A percentile compares a stretch with the other conserved stretches of the same genome.
These are phyloP conservation scores for Propithecus deckenii DNA, from an alignment of 2,797 vertebrate genomes.

Conservation along the genomic window DNA sequence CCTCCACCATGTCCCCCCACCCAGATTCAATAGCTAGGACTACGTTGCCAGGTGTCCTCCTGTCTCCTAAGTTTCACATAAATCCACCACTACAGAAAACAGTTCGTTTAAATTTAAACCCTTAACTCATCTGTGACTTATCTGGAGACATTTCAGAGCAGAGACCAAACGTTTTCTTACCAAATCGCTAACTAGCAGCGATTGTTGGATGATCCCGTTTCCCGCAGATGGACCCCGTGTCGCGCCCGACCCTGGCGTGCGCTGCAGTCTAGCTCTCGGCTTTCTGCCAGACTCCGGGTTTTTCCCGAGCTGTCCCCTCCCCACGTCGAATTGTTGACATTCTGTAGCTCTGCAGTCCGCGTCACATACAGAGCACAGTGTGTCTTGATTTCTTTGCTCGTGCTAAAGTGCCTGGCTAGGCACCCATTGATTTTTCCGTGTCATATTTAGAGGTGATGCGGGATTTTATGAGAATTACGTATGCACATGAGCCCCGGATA, in stretches of 20 bases:
- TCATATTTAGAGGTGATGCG: neutral
- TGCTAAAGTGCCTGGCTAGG: neutral
- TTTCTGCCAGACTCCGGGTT: neutral
- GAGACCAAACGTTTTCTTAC: neutral
- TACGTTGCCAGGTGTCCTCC: neutral
- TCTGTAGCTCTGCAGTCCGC: no score
- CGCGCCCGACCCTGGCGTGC: rapidly evolving
- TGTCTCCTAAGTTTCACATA: neutral
- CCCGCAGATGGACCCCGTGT: neutral
- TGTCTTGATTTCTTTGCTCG: neutral
- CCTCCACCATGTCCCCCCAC: rapidly evolving
- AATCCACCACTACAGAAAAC: neutral
- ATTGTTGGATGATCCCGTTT: rapidly evolving
- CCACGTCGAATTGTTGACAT: rapidly evolving
- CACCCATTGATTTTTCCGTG: neutral
- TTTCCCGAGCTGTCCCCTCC: neutral
- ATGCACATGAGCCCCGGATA: neutral
- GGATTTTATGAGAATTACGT: neutral
- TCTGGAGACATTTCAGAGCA: neutral
- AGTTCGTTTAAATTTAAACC: no score
- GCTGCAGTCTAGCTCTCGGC: rapidly evolving
- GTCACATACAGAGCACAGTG: rapidly evolving
- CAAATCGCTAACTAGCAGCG: rapidly evolving
- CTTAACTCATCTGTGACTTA: neutral
- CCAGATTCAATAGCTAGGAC: rapidly evolving